Base-by-base conservation (phyloP, 2,888 invertebrate genomes). In the Tigriopus californicus region DNA sequence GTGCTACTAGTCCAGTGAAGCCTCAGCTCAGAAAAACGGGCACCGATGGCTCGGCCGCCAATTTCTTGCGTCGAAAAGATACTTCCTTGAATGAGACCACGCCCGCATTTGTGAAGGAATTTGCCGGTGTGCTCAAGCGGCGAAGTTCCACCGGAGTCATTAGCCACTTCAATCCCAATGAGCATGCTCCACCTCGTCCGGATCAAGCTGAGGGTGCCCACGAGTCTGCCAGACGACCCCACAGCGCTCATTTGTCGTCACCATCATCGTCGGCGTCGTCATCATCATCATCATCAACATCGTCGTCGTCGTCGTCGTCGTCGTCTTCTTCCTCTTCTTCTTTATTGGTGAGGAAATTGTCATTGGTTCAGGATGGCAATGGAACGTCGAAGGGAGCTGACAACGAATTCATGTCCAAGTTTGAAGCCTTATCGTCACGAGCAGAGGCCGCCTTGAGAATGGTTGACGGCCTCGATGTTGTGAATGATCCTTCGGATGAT, bases 381-480 rank as follows among this genome's bases (percentile, higher is more conserved):
- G 33, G 33, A 33, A 33, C 33, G 8, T 8, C 33, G 33, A 33
- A 33, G 8, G 8, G 33, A 33, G 33, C 33, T 8, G 33, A 33
- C 8, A 33, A 33, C 8, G 49, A 49, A 8, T 49, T 49, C 22
- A 22, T 49, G 20, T 49, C 49, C 22, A 15, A 22, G 15, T 49
- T 20, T 22, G 49, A 49, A 11, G 22, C 20, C 22, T 22, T 49
- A 20, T 49, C 22, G 11, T 13, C 6, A 67, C 67, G 69, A 68
- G 64, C 68, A 70, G 65, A 65, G 71, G 64, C 60, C 65, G 68
- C 67, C 71, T 65, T 71, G 72, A 64, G 54, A 46, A 66, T 42
- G 59, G 61, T 8, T 61, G 61, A 12, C 13, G 47, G 48, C 48
- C 20, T 47, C 22, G 47, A 44, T 55, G 44, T 11, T 41, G 18